Percentiles rank a stretch among this genome's conserved stretches.
phyloP scores from a whole-genome alignment of 2,888 invertebrate genomes.

The Antitype chi region DNA sequence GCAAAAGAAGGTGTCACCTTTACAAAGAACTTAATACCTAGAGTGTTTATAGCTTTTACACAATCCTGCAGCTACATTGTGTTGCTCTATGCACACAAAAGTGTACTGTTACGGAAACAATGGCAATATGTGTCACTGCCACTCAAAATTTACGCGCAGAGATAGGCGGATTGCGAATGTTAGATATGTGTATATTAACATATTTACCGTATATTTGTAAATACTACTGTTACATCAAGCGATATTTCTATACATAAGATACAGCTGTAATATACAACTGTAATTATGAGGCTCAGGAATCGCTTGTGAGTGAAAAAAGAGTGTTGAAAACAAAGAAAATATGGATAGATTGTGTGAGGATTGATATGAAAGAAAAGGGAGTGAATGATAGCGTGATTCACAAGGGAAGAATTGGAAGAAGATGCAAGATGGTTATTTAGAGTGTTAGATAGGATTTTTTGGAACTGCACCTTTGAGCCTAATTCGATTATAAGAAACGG shows the following conservation, averaged over 20 bases:
- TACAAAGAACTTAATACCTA: constrained; percentile 28
- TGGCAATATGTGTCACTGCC: constrained; percentile 52
- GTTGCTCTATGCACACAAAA: constrained; percentile 29
- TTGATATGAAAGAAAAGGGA: not conserved
- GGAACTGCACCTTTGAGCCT: not conserved
- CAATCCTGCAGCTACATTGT: constrained; percentile 26
- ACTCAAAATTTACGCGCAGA: constrained; percentile 30
- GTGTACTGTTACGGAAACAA: constrained; percentile 48
- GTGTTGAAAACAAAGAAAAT: not conserved
- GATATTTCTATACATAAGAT: not conserved
- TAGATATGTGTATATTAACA: constrained; percentile 22
- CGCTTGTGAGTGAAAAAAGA: not conserved
- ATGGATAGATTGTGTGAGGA: not conserved
- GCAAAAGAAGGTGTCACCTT: not conserved
- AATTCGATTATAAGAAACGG: not conserved
- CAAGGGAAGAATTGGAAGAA: not conserved
- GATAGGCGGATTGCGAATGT: constrained; percentile 21
- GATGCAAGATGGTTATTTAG: not conserved
- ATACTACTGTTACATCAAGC: not conserved
- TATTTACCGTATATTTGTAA: constrained; percentile 5
- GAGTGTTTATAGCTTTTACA: constrained; percentile 22
- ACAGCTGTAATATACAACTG: not conserved
- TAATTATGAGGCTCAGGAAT: not conserved
- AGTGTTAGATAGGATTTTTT: not conserved
- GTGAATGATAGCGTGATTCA: not conserved